Evolutionary conservation across 2,113 vertebrate species (phyloP).

Genomic region (Chloropsis cyanopogon): DNA sequence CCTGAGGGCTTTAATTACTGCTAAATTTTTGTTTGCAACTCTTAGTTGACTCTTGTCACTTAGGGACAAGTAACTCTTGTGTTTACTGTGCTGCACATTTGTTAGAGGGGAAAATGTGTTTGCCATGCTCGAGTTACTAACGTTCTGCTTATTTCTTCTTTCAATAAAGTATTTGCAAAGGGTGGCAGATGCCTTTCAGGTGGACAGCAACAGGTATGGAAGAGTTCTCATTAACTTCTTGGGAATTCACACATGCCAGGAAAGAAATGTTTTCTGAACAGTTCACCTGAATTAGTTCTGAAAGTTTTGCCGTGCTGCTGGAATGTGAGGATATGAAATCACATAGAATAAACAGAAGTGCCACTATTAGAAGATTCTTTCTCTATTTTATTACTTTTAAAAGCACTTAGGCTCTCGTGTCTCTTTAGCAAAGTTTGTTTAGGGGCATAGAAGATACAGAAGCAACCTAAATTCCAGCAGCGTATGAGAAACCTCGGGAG

Average conservation of each 20-base stretch:
- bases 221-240: not conserved
- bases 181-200: not conserved
- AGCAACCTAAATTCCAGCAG: not conserved
- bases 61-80: not conserved
- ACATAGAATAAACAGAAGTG: not conserved
- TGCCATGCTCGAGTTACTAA: not conserved
- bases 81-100: not conserved
- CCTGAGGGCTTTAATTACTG: not conserved
- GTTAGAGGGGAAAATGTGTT: not conserved
- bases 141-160: not conserved
- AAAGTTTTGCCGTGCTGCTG: not conserved
- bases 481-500: not conserved
- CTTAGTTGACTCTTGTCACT: not conserved
- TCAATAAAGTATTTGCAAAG: not conserved
- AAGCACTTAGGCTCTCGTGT: not conserved
- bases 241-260: not conserved
- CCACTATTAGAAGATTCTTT: not conserved
- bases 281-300: not conserved
- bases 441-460: not conserved
- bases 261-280: not conserved
- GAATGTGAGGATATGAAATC: not conserved
- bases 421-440: not conserved
- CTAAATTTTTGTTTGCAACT: not conserved
- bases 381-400: not conserved
- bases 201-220: not conserved